Evolutionary conservation across 2,888 invertebrate species (phyloP).

Genomic region (Caenorhabditis drosophilae): DNA sequence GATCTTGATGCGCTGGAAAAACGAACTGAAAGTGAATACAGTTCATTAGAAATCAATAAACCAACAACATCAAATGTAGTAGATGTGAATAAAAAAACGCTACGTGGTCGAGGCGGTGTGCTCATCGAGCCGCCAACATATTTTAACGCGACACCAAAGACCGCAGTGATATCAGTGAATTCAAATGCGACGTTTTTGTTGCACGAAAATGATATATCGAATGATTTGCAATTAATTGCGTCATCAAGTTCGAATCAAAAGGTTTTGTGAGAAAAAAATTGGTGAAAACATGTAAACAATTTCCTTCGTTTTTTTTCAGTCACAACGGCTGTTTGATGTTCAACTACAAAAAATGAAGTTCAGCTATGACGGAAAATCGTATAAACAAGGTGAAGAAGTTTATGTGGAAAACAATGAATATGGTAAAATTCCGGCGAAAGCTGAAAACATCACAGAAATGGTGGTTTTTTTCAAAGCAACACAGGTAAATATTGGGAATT

Average conservation of each 20-base stretch:
- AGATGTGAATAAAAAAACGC: constrained; percentile 23
- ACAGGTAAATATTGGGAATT: constrained; percentile 4
- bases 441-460: constrained; percentile 33
- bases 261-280: neutral
- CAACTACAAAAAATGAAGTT: constrained; percentile 20
- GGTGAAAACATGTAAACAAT: neutral
- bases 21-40: constrained; percentile 11
- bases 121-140: constrained; percentile 23
- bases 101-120: constrained; percentile 23
- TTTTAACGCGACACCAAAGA: constrained; percentile 17
- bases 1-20: constrained; percentile 1
- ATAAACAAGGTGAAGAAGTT: constrained; percentile 45
- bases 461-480: constrained; percentile 29
- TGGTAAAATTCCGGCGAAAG: constrained; percentile 30
- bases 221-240: constrained; percentile 4
- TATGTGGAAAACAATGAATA: constrained; percentile 25
- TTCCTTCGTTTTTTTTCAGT: neutral
- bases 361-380: constrained; percentile 16
- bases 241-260: constrained; percentile 1
- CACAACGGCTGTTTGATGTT: constrained; percentile 1
- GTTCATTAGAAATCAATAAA: constrained; percentile 17
- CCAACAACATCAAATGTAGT: constrained; percentile 1
- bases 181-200: constrained; percentile 7
- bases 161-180: constrained; percentile 5
- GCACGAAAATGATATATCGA: constrained; percentile 4